Base-by-base conservation (phyloP, 2,113 vertebrate genomes). In the Mastomys natalensis region DNA sequence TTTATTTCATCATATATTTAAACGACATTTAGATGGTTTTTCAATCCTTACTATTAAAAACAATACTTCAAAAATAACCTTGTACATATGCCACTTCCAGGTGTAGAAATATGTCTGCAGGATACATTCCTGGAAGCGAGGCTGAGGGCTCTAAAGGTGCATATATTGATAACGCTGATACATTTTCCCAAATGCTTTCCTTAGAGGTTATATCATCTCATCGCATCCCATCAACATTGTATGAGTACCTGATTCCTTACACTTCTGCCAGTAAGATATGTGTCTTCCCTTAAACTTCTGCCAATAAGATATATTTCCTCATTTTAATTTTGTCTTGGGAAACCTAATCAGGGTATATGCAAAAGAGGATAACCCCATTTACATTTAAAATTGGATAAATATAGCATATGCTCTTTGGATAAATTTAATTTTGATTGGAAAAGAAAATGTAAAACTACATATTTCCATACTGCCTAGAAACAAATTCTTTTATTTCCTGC, bases 381-480 rank as follows among this genome's bases (percentile, higher is more conserved):
- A 95, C 58, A 98, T 95, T 97, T 95, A 91, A 97, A 96, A 97
- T 78, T 95, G 53, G 95, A 94, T 91, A 95, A 96, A 95, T 95
- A 90, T 29, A 97, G 64, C 95, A 97, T 97, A 97, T 97, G 92
- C 51, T 96, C 89, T 94, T 96, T 85, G 72, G 77, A 95, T 97
- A 95, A 96, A 97, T 95, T 96, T 97, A 96, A 95, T 96, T 97
- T 96, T 97, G 94, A 96, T 87, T 96, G 55, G 90, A 90, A 72
- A 95, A 90, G 92, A 96, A 92, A 95, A 78, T 95, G 97, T 91
- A 92, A 97, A 96, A 87, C 77, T 92, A 97, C 24, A 9, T 73
- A 94, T 90, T 88, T 92, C 74, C 77, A 93, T 58, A 53, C 66
- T 96, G 73, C 81, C 88, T 96, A 95, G 84, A 92, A 93, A 96